Percentiles rank a stretch among this genome's conserved stretches.
Evolutionary conservation across 2,888 invertebrate genomes (phyloP).

Genomic region (Pseudanteris insignis): DNA sequence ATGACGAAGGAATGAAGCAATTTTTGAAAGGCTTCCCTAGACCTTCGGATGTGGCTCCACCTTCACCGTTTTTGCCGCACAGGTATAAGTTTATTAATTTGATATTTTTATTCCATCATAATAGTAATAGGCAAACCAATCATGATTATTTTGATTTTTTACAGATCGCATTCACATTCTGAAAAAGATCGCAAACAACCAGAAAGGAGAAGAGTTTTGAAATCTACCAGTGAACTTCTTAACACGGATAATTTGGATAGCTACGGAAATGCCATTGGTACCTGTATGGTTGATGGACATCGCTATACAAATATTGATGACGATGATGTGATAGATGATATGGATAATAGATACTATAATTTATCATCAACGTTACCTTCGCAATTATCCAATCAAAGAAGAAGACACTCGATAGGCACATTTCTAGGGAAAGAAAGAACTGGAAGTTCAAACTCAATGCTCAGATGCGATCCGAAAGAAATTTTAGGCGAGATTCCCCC

Average conservation of each 20-base stretch:
- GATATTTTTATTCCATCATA: too few relatives aligned
- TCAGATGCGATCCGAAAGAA: conserved; percentile 51
- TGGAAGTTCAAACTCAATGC: conserved; percentile 20
- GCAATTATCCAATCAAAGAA: conserved; percentile 68
- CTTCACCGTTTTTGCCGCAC: conserved; percentile 62
- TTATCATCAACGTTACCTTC: conserved; percentile 61
- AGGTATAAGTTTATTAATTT: too few relatives aligned
- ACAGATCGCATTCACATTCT: conserved; percentile 60
- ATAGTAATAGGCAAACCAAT: too few relatives aligned
- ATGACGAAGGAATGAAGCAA: conserved; percentile 73
- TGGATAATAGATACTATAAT: conserved; percentile 69
- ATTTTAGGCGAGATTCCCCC: conserved; percentile 71
- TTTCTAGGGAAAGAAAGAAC: conserved; percentile 69
- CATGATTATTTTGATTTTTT: too few relatives aligned
- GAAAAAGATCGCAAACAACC: conserved; percentile 56
- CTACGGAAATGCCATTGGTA: conserved; percentile 48
- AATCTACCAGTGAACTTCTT: conserved; percentile 62
- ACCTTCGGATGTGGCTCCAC: conserved; percentile 75
- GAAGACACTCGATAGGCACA: conserved; percentile 76
- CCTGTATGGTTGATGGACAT: conserved; percentile 31
- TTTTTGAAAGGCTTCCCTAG: conserved; percentile 77
- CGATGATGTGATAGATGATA: conserved; percentile 48
- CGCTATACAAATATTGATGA: conserved; percentile 33
- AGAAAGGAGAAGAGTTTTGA: conserved; percentile 53
- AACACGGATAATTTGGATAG: conserved; percentile 61